A percentile compares a stretch with the other conserved stretches of the same genome.
These are phyloP conservation scores for Holothuria leucospilota DNA, from an alignment of 53 echinoderm and acorn worm genomes.

Conservation along the genomic window DNA sequence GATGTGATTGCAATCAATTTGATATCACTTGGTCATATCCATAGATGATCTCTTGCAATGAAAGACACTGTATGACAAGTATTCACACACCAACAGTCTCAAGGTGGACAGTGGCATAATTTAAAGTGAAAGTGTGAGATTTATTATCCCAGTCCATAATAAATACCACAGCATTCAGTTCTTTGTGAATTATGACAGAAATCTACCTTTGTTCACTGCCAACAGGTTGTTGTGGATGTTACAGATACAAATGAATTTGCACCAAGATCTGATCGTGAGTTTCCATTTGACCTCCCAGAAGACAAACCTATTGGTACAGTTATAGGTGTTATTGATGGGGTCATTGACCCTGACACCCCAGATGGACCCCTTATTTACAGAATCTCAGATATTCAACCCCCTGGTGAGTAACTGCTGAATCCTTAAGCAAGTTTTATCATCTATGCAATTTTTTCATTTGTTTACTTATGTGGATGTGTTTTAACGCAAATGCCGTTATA, in stretches of 20 bases:
- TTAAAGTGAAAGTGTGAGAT: too few species aligned
- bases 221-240: conserved; percentile 82
- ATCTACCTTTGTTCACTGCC: not conserved
- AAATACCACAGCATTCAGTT: too few species aligned
- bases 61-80: too few species aligned
- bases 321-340: conserved; percentile 81
- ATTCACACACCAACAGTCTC: too few species aligned
- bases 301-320: conserved; percentile 56
- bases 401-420: conserved; percentile 44
- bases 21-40: too few species aligned
- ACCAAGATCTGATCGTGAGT: conserved; percentile 61
- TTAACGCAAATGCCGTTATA: too few species aligned
- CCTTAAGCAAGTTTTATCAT: not conserved
- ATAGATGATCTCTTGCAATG: too few species aligned
- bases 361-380: conserved; percentile 75
- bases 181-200: too few species aligned
- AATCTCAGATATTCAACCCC: conserved; percentile 59
- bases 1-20: too few species aligned
- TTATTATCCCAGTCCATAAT: too few species aligned
- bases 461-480: too few species aligned
- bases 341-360: conserved; percentile 71
- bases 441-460: not conserved
- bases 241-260: conserved; percentile 87
- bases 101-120: too few species aligned
- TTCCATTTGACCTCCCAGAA: conserved; percentile 70